These are phyloP conservation scores for Gallinago nigripennis DNA, from an alignment of 2,797 vertebrate genomes.

Conservation along the genomic window DNA sequence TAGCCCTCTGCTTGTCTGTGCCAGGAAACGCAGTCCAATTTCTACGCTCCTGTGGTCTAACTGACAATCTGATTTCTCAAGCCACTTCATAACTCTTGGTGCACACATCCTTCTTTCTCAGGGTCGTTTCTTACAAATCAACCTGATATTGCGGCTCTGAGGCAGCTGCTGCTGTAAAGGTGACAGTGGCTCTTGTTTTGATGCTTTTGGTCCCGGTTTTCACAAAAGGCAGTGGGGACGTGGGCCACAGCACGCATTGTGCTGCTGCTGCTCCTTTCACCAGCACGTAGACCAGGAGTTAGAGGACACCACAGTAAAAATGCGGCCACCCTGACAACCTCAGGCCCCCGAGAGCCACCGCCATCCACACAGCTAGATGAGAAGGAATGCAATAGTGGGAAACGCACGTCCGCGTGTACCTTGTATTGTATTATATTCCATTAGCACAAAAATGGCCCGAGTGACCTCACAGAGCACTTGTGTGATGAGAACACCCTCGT, in stretches of 20 bases:
- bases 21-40: background rate
- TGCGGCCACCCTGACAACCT: background rate
- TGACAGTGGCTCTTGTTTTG: conserved; percentile 8
- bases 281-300: background rate
- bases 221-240: background rate
- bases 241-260: fast-evolving
- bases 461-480: conserved; percentile 23
- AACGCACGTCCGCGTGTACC: background rate
- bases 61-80: conserved; percentile 44
- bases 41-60: conserved; percentile 22
- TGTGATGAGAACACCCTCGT: conserved; percentile 38
- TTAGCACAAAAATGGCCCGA: background rate
- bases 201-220: conserved; percentile 42
- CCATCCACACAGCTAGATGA: background rate
- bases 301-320: background rate
- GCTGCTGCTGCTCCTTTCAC: background rate
- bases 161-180: conserved; percentile 19
- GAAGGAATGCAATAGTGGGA: background rate
- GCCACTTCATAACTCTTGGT: background rate
- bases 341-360: background rate
- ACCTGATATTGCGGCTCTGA: conserved; percentile 29
- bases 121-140: background rate
- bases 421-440: background rate
- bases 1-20: background rate
- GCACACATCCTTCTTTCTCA: conserved; percentile 31